Evolutionary conservation across 2,797 vertebrate species (phyloP).

Genomic region (Melanotaenia maccullochi): DNA sequence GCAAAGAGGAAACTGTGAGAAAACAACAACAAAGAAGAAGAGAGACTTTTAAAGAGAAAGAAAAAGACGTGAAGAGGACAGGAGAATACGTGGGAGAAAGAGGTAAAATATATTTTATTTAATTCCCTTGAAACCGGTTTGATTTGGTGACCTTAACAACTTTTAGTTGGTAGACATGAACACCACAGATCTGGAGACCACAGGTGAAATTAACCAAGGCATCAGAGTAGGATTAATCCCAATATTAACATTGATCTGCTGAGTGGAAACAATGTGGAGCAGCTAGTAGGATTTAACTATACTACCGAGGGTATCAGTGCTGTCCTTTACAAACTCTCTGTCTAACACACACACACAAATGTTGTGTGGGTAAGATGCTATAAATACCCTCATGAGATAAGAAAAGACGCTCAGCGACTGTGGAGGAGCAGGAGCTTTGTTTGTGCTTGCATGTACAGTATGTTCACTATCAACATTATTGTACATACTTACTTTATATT

Average conservation of each 20-base stretch:
- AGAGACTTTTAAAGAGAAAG: slow-evolving; percentile 35
- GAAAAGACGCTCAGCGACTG: slow-evolving; percentile 48
- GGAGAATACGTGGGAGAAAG: slow-evolving; percentile 31
- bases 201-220: neutral
- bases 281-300: slow-evolving; percentile 27
- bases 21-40: slow-evolving; percentile 46
- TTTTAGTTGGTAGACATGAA: neutral
- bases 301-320: slow-evolving; percentile 13
- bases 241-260: slow-evolving; percentile 16
- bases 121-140: neutral
- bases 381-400: slow-evolving; percentile 74
- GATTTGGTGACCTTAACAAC: neutral
- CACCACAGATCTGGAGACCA: too few species aligned
- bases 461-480: too few species aligned
- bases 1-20: slow-evolving; percentile 53
- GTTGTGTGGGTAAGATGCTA: slow-evolving; percentile 64
- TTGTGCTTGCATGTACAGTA: too few species aligned
- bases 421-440: too few species aligned
- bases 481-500: too few species aligned
- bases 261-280: slow-evolving; percentile 57
- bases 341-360: slow-evolving; percentile 21
- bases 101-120: slow-evolving; percentile 59
- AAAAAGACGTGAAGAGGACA: slow-evolving; percentile 33
- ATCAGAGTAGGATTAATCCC: neutral
- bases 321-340: slow-evolving; percentile 6